Base-by-base conservation (phyloP, 2,888 invertebrate genomes). In the Drosophila incognita region DNA sequence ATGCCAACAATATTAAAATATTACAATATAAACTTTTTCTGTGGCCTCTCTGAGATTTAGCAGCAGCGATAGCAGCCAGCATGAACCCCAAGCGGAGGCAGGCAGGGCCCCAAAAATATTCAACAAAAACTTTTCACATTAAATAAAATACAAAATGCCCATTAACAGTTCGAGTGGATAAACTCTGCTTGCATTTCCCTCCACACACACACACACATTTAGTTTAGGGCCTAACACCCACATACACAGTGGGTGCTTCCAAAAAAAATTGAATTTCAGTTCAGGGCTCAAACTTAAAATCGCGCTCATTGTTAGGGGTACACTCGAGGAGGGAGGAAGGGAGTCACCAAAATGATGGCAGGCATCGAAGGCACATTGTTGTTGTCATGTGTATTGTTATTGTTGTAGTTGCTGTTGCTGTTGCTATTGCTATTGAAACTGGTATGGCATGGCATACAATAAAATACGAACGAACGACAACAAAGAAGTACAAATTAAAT, bases 101-200 rank as follows among this genome's bases (percentile, higher is more conserved):
- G 74, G 69, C 73, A 56, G 66, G 60, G 71, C 54, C 7, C 76
- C 75, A 70, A 84, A 82, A 89, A 87, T 87, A 78, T 85, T 74
- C 70, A 87, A 66, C 85, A 75, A 68, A 90, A 87, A 88, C 85
- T 90, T 88, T 88, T 88, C 90, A 89, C 90, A 88, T 88, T 88
- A 90, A 88, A 90, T 90, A 90, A 88, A 87, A 89, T 90, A 89
- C 90, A 87, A 89, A 90, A 90, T 89, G 82, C 85, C 90, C 90
- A 88, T 88, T 88, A 88, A 88, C 90, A 90, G 90, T 88, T 88
- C 87, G 83, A 88, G 87, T 90, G 89, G 89, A 89, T 87, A 87
- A 78, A 83, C 89, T 90, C 89, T 80, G 87, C 87, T 85, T 87
- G 86, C 82, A 88, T 87, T 83, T 71, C 61, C 68, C 52, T 27